These are phyloP conservation scores for Aegotheles bennettii DNA, from an alignment of 2,113 vertebrate species.

Conservation along the genomic window DNA sequence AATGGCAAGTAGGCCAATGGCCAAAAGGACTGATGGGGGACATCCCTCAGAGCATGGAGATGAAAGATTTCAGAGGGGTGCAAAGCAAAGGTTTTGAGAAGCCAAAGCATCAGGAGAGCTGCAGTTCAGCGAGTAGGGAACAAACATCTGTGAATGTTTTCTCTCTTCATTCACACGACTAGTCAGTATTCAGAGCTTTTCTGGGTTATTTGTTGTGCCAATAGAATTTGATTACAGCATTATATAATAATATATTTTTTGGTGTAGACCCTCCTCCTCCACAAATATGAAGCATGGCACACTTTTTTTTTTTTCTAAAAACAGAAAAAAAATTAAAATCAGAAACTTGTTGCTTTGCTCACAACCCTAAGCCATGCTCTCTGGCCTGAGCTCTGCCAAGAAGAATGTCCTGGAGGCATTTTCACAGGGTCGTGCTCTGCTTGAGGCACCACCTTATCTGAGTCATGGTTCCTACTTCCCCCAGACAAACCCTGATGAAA, in stretches of 20 bases:
- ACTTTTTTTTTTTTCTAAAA: background rate
- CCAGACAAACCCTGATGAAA: background rate
- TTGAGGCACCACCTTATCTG: background rate
- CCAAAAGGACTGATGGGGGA: background rate
- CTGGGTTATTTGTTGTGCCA: background rate
- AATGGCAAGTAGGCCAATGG: fast-evolving
- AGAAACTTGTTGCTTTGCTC: background rate
- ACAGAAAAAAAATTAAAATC: too few relatives aligned
- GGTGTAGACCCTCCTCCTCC: too few relatives aligned
- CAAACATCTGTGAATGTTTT: background rate
- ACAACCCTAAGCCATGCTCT: background rate
- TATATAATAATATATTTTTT: background rate
- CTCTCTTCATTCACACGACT: background rate
- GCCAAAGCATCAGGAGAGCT: background rate
- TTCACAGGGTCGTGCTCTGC: background rate
- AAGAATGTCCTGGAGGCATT: background rate
- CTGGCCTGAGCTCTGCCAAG: background rate
- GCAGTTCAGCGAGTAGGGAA: background rate
- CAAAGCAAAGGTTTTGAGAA: background rate
- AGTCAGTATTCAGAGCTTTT: background rate
- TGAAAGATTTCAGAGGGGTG: background rate
- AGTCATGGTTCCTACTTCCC: background rate
- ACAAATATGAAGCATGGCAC: background rate
- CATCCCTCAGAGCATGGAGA: background rate
- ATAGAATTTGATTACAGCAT: background rate